Evolutionary conservation across 2,797 vertebrate genomes (phyloP).

Genomic region (Enteromius unitaeniatus): DNA sequence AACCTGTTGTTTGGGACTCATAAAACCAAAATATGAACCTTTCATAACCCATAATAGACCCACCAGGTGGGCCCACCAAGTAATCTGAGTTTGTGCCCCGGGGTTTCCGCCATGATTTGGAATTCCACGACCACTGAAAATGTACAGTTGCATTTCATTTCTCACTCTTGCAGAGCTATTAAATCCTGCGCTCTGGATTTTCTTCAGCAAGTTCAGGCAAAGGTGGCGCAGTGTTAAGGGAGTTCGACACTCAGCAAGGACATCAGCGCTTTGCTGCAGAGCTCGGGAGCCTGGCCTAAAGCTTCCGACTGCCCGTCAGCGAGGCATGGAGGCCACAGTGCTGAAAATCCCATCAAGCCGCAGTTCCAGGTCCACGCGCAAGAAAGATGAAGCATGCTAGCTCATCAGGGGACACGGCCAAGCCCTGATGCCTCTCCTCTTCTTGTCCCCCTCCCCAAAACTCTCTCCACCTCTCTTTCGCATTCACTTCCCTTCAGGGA

Average conservation of each 20-base stretch:
- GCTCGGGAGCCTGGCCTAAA: constrained; percentile 39
- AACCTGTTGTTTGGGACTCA: too few relatives aligned
- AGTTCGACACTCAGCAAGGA: constrained; percentile 24
- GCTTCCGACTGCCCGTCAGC: constrained; percentile 29
- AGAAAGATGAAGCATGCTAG: constrained; percentile 80
- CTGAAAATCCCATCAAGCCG: constrained; percentile 84
- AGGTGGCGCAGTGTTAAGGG: constrained; percentile 16
- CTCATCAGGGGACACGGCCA: constrained; percentile 75
- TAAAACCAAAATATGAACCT: too few relatives aligned
- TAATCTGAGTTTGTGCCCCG: neutral
- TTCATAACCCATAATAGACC: neutral
- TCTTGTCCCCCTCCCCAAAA: constrained; percentile 62
- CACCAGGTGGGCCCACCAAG: neutral
- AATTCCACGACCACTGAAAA: constrained; percentile 4
- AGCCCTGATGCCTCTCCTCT: constrained; percentile 68
- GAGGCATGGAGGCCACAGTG: constrained; percentile 73
- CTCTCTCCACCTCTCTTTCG: constrained; percentile 56
- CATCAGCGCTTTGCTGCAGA: constrained; percentile 32
- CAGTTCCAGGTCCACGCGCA: constrained; percentile 79
- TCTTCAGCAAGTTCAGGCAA: constrained; percentile 40
- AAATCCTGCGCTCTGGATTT: constrained; percentile 43
- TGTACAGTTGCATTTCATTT: constrained; percentile 38
- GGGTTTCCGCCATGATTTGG: neutral
- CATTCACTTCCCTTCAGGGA: constrained; percentile 61
- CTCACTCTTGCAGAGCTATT: constrained; percentile 47